These are phyloP conservation scores for Neoitamus cyanurus DNA, from an alignment of 2,888 invertebrate species.

Conservation along the genomic window DNA sequence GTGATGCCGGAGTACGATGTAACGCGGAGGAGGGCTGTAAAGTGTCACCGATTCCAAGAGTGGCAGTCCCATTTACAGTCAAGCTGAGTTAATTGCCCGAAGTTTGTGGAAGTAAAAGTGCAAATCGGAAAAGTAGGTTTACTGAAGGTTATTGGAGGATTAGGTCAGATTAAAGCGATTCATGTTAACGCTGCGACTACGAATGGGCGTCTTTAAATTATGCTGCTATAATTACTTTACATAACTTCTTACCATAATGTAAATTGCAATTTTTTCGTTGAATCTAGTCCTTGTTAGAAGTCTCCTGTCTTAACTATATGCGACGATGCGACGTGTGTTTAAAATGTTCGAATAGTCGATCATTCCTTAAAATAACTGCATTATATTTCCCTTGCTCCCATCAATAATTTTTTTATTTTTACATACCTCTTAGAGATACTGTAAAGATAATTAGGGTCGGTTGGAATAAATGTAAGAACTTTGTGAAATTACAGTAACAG, in stretches of 20 bases:
- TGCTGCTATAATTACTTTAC: neutral
- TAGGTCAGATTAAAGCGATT: neutral
- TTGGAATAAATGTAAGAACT: no score
- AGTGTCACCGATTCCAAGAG: neutral
- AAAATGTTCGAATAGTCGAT: no score
- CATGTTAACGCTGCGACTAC: neutral
- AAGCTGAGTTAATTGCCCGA: neutral
- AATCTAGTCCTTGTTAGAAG: no score
- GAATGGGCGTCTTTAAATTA: neutral
- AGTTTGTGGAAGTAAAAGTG: neutral
- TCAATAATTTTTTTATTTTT: no score
- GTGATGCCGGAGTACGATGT: neutral
- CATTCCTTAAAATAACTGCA: no score
- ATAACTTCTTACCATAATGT: neutral
- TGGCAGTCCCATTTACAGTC: conserved; percentile 1
- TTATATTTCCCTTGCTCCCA: no score
- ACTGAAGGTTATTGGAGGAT: neutral
- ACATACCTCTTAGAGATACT: no score
- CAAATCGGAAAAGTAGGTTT: neutral
- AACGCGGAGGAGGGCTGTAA: neutral
- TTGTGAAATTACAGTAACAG: no score
- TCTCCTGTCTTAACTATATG: no score
- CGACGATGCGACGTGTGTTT: no score
- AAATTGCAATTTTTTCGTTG: neutral
- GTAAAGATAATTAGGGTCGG: no score